A percentile compares a stretch with the other conserved stretches of the same genome.
These are phyloP conservation scores for Thymallus thymallus DNA, from an alignment of 2,113 vertebrate species.

Conservation along the genomic window DNA sequence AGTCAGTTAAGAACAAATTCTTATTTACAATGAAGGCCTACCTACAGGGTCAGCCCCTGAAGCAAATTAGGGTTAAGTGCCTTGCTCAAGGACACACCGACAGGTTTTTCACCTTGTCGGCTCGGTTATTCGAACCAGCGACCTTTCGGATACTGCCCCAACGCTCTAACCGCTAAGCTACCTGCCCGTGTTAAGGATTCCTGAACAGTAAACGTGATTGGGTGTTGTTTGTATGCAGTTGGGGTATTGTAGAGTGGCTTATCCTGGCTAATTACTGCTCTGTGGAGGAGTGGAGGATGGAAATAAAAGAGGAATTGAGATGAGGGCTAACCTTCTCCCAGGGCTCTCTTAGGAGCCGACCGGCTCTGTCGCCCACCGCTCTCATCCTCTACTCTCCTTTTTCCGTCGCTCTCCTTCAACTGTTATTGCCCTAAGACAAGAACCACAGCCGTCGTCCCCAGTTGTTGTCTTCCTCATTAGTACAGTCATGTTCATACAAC, in stretches of 20 bases:
- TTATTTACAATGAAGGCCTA: too few species aligned
- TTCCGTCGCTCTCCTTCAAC: constrained; percentile 45
- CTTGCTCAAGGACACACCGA: too few species aligned
- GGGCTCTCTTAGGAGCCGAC: constrained; percentile 62
- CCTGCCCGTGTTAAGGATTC: constrained; percentile 31
- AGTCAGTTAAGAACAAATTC: too few species aligned
- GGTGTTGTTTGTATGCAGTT: constrained; percentile 47
- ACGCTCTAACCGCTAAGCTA: too few species aligned
- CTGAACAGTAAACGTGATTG: constrained; percentile 10
- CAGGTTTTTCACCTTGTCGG: too few species aligned
- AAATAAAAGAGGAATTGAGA: constrained; percentile 29
- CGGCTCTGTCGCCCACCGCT: constrained; percentile 39
- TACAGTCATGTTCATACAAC: too few species aligned
- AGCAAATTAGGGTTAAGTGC: too few species aligned
- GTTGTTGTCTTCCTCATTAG: too few species aligned
- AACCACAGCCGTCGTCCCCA: constrained; percentile 53
- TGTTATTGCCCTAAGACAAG: constrained; percentile 61
- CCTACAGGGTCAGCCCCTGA: too few species aligned
- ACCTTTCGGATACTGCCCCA: too few species aligned
- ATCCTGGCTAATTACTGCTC: constrained; percentile 54
- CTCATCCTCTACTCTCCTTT: neutral
- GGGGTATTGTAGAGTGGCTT: neutral
- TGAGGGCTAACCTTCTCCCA: constrained; percentile 64
- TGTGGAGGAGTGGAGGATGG: constrained; percentile 3
- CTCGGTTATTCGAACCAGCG: too few species aligned